Evolutionary conservation across 2,797 vertebrate genomes (phyloP), one percentile per base, ranked within the genome.

Genomic region (Argentina silus): DNA sequence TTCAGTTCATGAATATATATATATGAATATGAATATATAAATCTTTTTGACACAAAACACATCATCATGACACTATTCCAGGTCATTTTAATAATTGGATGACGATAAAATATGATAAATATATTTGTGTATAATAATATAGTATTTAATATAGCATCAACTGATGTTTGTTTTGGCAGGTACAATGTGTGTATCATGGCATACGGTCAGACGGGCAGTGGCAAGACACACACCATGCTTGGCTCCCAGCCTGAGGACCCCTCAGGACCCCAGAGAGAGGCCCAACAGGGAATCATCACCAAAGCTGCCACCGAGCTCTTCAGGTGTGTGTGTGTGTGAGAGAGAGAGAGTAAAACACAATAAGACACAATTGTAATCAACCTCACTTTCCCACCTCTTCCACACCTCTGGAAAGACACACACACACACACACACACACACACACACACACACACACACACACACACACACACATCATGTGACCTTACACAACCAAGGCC

Each of bases 131-230:
- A n/a, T n/a, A n/a, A n/a, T n/a, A n/a, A n/a, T n/a, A n/a, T n/a
- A n/a, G 19, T 19, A 10, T 57, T 21, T 10, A 57, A 17, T 19
- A 19, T 19, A 57, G 10, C 55, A 23, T 7, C 55, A 57, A 8
- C 7, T 12, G 7, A 59, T 27, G 21, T 59, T 61, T 61, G 21
- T 9, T 45, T 12, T 44, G 79, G 72, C 89, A 97, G 96, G 73
- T 96, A 95, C 81, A 95, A 95, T 4, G 94, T 97, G 7, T 96
- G 96, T n/a, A 91, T 97, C 73, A 95, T 95, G 96, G 96, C 95
- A 0, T 96, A 96, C 0, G 95, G 96, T 0, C 96, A 96, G 89
- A 96, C 95, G 0, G 96, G 96, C 53, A 95, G 95, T 51, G 95
- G 96, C 15, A 97, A 97, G 87, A 96, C 94, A 27, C 90, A 96